Base-by-base conservation (phyloP, 1,140 invertebrate genomes). In the Bombus pyrosoma region DNA sequence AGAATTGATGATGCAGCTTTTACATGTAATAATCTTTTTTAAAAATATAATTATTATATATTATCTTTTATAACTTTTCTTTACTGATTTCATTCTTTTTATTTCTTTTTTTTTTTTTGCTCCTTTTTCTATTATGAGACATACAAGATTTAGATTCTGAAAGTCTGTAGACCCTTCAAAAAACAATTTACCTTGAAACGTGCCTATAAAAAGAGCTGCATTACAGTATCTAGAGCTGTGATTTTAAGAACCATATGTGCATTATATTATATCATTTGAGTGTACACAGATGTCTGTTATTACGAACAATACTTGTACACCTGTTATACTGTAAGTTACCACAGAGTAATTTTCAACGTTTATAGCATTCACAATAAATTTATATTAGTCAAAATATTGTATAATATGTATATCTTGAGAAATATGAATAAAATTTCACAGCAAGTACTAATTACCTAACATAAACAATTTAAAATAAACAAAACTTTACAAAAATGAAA, bases 181-280 rank as follows among this genome's bases (percentile, higher is more conserved):
- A 73, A 89, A 87, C 62, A 74, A 80, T 85, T 89, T 82, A 86
- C 82, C 86, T 85, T 90, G 77, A 39, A 84, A 78, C 37, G 88
- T 90, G 68, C 88, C 80, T 90, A 71, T 79, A 83, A 87, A 73
- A 83, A 90, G 68, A 85, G 88, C 81, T 90, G 88, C 88, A 90
- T 90, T 87, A 81, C 69, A 75, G 68, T 76, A 62, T 75, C 78
- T 81, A 85, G 72, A 87, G 79, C 66, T 59, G 69, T 77, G 75
- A 80, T 75, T 79, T 66, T 34, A 39, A n/a, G 43, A 87, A 41
- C 69, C 83, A 80, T 53, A 79, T 34, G 69, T 69, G 64, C 69
- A 86, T 84, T 62, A 72, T 77, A 64, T 87, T 80, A 82, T 81
- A 43, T 87, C 41, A 83, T 62, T 80, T 83, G 41, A 74, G 77